Base-by-base conservation (phyloP, 2,888 invertebrate species). In the Furcula furcula region DNA sequence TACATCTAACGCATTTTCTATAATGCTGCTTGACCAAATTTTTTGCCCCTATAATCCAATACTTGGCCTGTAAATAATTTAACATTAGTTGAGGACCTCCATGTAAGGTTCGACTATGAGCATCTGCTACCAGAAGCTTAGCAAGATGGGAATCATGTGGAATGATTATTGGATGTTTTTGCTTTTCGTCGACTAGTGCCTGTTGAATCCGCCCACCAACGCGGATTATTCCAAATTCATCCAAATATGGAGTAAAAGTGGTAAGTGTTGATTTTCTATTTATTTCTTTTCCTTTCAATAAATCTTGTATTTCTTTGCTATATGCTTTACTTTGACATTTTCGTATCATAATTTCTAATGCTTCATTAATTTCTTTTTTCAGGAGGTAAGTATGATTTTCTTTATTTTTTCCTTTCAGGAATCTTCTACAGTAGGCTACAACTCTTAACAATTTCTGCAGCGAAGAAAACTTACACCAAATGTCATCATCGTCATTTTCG, bases 51-150 rank as follows among this genome's bases (percentile, higher is more conserved):
- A 41, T 15, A 2, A 57, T 29, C 53, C 53, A 55, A 27, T 46
- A 56, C 29, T 34, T 43, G 5, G 40, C 13, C 12, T 46, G 27
- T 4, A 55, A 13, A 15, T 45, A 50, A 27, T 35, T 40, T n/a
- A 37, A 13, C 27, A 42, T 50, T 3, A 55, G 7, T 18, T 39
- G 37, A 5, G 40, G 43, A 4, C 55, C 49, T 5, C 50, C 55
- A 31, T 57, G 54, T 5, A 54, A 9, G 1, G 50, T 53, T 19
- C 21, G 39, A 3, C 23, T 29, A 18, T 56, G 56, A 5, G 52
- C 47, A 13, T 55, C 44, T 2, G 34, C 35, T 4, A 57, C 27
- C 11, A 54, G 14, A 4, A 57, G 16, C 7, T 30, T 33, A 0
- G 46, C 26, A 7, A 55, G 19, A 21, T 38, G 25, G 5, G 37